Conservation (phyloP, 2,797 vertebrate species). For the Triplophysa yarkandensis region DNA sequence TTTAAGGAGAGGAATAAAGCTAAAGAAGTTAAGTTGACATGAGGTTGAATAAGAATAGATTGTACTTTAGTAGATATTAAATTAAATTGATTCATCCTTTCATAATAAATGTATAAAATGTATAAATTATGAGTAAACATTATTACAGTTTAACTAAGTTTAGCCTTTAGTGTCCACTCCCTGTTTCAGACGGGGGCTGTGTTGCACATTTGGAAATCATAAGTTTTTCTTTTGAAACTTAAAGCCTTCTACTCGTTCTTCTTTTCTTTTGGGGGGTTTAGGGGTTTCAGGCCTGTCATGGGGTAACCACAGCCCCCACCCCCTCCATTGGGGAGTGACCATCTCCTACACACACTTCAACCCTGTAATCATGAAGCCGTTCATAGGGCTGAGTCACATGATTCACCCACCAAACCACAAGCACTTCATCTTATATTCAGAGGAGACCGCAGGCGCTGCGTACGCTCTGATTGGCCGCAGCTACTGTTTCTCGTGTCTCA, state of each 20-base stretch:
- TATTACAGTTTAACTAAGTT: too few relatives aligned
- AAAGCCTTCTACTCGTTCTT: constrained; percentile 78
- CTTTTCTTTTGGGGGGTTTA: constrained; percentile 74
- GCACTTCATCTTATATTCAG: constrained; percentile 80
- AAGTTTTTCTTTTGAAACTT: constrained; percentile 74
- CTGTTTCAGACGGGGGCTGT: constrained; percentile 25
- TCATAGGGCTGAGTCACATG: constrained; percentile 73
- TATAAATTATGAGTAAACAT: too few relatives aligned
- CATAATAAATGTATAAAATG: too few relatives aligned
- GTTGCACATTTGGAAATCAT: constrained; percentile 81
- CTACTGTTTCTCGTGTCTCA: constrained; percentile 70
- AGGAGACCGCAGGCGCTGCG: constrained; percentile 44
- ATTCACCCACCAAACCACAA: constrained; percentile 76
- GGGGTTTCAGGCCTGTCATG: constrained; percentile 74
- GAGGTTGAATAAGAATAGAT: too few relatives aligned
- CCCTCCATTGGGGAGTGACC: constrained; percentile 52
- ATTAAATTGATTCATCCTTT: too few relatives aligned
- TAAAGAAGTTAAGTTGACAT: too few relatives aligned
- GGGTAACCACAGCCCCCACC: constrained; percentile 62
- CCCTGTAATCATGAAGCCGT: constrained; percentile 81
- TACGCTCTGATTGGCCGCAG: constrained; percentile 54
- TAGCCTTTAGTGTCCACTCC: too few relatives aligned
- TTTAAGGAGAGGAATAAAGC: too few relatives aligned
- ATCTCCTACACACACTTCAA: constrained; percentile 49
- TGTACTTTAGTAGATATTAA: too few relatives aligned